Base-by-base conservation (phyloP, 2,797 vertebrate species). In the Protosalanx chinensis region DNA sequence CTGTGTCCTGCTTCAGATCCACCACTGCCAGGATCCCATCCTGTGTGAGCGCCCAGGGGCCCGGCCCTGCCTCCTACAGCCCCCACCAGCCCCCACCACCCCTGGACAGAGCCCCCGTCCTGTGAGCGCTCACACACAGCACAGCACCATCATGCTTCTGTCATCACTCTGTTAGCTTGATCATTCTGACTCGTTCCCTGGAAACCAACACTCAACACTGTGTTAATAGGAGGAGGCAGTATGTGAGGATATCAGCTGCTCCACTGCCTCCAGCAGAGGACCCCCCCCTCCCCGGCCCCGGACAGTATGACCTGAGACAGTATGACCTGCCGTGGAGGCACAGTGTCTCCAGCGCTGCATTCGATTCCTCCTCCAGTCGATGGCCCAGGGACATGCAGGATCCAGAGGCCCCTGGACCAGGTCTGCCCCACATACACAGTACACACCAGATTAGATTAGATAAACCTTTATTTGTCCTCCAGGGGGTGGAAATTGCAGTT, bases 1-100 rank as follows among this genome's bases (percentile, higher is more conserved):
- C 88, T 4, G 68, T 85, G 66, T 93, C 93, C 72, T 88, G 88
- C 79, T 96, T 94, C 85, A 91, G 81, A 67, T 92, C 93, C 20
- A 92, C 84, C 73, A 88, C 89, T 0, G 69, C 68, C 63, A 76
- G 76, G 20, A 79, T 89, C 58, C 86, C 79, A 62, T 49, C 76
- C 12, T 72, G 72, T 2, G 16, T 64, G 3, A 75, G 64, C 0
- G 61, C 86, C n/a, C 51, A 53, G 27, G 86, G 76, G 41, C 91
- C 94, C 0, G 93, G 94, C 0, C 90, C 94, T 0, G 92, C 90
- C 16, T 75, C 88, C 66, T 93, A 91, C 79, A 88, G 85, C 77
- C 92, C 89, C 5, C 82, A 85, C 16, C 80, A 83, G 70, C 10
- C 75, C 16, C 72, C 76, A 4, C 78, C 79, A 18, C 68, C 82